Evolutionary conservation across 2,113 vertebrate species (phyloP).

Genomic region (Dasyurus viverrinus): DNA sequence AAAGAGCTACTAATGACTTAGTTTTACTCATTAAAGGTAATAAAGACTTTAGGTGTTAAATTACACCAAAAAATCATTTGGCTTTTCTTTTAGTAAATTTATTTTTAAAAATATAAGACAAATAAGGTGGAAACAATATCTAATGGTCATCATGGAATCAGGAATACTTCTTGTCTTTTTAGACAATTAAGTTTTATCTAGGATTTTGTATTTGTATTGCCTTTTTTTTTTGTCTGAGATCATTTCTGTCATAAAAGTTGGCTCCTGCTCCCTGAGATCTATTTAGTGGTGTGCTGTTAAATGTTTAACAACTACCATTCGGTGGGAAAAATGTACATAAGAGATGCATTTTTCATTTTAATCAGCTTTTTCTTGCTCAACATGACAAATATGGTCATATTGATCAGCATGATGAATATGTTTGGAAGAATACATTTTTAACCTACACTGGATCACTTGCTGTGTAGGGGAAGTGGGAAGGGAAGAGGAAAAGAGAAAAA

Average conservation of each 20-base stretch:
- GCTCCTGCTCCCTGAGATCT: not conserved
- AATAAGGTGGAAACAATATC: not conserved
- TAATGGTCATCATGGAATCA: not conserved
- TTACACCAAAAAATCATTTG: not conserved
- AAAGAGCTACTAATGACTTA: not conserved
- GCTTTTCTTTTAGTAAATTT: not conserved
- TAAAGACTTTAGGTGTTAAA: not conserved
- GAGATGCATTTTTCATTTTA: not conserved
- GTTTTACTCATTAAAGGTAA: constrained; percentile 5
- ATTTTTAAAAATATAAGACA: not conserved
- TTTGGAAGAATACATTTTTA: no score
- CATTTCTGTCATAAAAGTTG: not conserved
- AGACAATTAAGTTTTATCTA: not conserved
- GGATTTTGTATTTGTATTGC: not conserved
- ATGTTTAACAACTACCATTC: not conserved
- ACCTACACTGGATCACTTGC: no score
- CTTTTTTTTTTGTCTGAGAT: not conserved
- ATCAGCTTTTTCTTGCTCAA: not conserved
- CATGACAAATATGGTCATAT: no score
- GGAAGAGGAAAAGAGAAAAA: no score
- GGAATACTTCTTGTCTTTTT: not conserved
- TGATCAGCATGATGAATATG: no score
- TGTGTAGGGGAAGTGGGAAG: no score
- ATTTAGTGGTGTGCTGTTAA: not conserved
- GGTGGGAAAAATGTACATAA: no score